Conservation (phyloP, 2,113 vertebrate species). For the Furnarius figulus region DNA sequence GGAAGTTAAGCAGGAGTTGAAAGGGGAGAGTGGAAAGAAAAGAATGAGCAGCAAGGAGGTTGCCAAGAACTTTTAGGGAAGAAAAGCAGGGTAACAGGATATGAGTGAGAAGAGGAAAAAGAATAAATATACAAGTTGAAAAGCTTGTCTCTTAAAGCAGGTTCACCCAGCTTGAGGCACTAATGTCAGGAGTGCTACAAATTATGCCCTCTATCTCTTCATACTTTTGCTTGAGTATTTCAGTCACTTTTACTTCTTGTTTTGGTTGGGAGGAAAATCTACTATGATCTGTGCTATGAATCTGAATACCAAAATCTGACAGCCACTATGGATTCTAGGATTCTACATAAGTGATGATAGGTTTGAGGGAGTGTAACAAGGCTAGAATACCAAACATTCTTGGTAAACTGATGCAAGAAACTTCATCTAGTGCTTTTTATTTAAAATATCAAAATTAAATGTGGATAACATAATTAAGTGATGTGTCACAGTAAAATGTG, state of each 20-base stretch:
- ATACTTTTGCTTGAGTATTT: background rate
- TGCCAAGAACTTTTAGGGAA: background rate
- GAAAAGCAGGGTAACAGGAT: background rate
- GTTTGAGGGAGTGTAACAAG: background rate
- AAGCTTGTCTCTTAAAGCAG: background rate
- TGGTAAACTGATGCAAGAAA: background rate
- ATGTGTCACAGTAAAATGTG: background rate
- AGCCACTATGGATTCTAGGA: background rate
- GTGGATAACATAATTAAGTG: background rate
- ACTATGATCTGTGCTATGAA: background rate
- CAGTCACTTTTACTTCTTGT: background rate
- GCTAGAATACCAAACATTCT: background rate
- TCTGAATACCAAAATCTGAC: background rate
- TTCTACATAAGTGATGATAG: background rate
- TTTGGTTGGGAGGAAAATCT: background rate
- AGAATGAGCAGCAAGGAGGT: fast-evolving
- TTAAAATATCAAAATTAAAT: background rate
- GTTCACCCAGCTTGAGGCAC: background rate
- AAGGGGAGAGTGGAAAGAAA: background rate
- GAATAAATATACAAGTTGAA: background rate
- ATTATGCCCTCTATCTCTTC: background rate
- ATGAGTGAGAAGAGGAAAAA: background rate
- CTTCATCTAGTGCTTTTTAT: background rate
- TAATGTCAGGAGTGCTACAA: background rate
- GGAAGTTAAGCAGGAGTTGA: background rate